Conservation (phyloP, 2,113 vertebrate genomes). For the Urocynchramus pylzowi region DNA sequence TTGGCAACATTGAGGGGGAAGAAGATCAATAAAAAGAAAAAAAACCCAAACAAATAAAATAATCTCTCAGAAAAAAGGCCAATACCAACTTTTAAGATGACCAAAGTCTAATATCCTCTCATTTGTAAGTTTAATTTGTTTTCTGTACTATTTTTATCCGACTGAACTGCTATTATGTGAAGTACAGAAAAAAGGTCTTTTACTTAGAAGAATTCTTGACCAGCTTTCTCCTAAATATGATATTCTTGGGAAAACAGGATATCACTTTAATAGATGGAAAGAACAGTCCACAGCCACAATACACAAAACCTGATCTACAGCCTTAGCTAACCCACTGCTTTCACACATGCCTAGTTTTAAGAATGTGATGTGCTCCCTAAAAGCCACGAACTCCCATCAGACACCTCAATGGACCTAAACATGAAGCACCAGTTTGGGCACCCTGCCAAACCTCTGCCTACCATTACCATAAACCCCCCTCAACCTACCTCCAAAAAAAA, state of each 20-base stretch:
- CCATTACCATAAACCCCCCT: background rate
- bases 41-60: background rate
- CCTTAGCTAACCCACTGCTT: background rate
- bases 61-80: slow-evolving; percentile 26
- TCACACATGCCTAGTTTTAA: background rate
- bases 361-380: background rate
- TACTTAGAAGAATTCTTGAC: slow-evolving; percentile 34
- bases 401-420: background rate
- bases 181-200: slow-evolving; percentile 13
- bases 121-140: slow-evolving; percentile 65
- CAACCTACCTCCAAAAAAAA: background rate
- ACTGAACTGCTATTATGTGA: slow-evolving; percentile 40
- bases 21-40: background rate
- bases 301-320: slow-evolving; percentile 46
- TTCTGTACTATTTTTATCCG: slow-evolving; percentile 56
- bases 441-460: background rate
- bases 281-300: slow-evolving; percentile 36
- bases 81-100: slow-evolving; percentile 50
- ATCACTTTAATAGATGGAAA: slow-evolving; percentile 58
- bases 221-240: slow-evolving; percentile 35
- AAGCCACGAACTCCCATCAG: background rate
- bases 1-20: background rate
- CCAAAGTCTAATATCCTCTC: slow-evolving; percentile 37
- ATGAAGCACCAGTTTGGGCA: background rate
- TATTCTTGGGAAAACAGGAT: slow-evolving; percentile 69